phyloP scores from a whole-genome alignment of 2,113 vertebrate genomes.

The Oreochromis tanganicae region DNA sequence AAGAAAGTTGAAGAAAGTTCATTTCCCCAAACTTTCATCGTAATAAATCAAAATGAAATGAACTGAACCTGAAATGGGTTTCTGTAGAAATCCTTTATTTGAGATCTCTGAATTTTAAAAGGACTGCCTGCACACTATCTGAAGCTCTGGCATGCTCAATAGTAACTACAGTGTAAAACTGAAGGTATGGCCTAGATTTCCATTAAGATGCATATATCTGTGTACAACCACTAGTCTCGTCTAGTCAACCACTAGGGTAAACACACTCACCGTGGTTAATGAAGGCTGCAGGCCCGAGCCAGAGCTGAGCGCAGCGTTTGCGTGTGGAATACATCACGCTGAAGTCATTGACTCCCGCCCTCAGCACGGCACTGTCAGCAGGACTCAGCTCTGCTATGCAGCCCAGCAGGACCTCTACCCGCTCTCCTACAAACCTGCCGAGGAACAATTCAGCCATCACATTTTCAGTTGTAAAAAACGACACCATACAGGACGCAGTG shows the following conservation, averaged over 20 bases:
- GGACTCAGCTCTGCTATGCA: constrained; percentile 86
- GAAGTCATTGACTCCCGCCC: constrained; percentile 87
- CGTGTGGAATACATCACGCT: constrained; percentile 94
- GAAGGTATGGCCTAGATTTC: neutral
- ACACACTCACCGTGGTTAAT: constrained; percentile 86
- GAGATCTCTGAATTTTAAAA: neutral
- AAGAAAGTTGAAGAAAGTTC: neutral
- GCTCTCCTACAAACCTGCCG: constrained; percentile 79
- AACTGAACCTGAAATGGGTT: neutral
- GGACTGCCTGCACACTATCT: neutral
- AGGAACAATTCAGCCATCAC: neutral
- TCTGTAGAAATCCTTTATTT: neutral
- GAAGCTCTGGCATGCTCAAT: neutral
- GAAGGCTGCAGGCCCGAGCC: constrained; percentile 89
- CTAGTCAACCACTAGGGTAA: neutral
- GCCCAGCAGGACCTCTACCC: constrained; percentile 83
- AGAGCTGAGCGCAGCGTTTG: constrained; percentile 86
- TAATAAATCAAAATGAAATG: neutral
- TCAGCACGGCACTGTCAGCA: constrained; percentile 78
- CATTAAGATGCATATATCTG: neutral
- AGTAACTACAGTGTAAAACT: neutral
- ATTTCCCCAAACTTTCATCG: neutral
- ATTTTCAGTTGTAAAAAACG: neutral
- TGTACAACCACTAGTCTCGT: neutral
- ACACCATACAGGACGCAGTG: neutral